Evolutionary conservation across 2,797 vertebrate species (phyloP).

Genomic region (Coregonus ussuriensis): DNA sequence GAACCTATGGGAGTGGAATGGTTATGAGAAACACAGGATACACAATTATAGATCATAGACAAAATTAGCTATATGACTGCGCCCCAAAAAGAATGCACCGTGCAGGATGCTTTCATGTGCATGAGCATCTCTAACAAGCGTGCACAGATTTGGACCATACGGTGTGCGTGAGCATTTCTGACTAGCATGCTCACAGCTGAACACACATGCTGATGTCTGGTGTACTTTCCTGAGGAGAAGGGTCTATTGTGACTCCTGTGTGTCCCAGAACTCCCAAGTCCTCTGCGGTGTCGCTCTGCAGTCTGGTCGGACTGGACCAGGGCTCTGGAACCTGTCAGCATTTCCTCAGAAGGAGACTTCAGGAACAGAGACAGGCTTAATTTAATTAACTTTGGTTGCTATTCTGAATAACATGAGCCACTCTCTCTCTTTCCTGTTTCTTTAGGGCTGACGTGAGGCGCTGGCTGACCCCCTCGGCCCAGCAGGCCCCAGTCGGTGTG

Average conservation of each 20-base stretch:
- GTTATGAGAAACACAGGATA: constrained; percentile 44
- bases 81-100: constrained; percentile 57
- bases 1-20: constrained; percentile 36
- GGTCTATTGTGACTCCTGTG: constrained; percentile 58
- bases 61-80: constrained; percentile 31
- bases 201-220: constrained; percentile 71
- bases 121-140: constrained; percentile 52
- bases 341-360: constrained; percentile 62
- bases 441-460: constrained; percentile 8
- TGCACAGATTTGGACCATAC: constrained; percentile 28
- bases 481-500: constrained; percentile 7
- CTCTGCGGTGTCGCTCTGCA: constrained; percentile 50
- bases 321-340: constrained; percentile 77
- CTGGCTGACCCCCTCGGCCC: constrained; percentile 34
- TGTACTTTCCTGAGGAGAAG: constrained; percentile 61
- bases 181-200: constrained; percentile 55
- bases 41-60: constrained; percentile 33
- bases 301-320: constrained; percentile 41
- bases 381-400: constrained; percentile 76
- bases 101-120: constrained; percentile 66
- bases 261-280: constrained; percentile 66
- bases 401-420: constrained; percentile 69
- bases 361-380: constrained; percentile 70
- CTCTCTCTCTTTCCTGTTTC: background rate
- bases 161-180: constrained; percentile 61